Percentiles rank a stretch among this genome's conserved stretches.
Evolutionary conservation across 2,888 invertebrate genomes (phyloP).

Genomic region (Idaea biselata): DNA sequence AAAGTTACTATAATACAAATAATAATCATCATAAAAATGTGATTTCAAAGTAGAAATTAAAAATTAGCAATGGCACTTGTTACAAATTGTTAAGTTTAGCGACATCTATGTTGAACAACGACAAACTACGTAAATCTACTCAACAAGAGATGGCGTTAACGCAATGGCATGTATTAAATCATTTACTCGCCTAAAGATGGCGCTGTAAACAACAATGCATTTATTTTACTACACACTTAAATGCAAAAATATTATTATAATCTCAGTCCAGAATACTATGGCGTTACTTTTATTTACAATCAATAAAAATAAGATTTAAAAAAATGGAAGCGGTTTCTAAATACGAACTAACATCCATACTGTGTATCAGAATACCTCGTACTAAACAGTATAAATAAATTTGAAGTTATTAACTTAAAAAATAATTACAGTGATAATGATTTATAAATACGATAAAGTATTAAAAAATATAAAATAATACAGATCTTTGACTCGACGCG

Average conservation of each 20-base stretch:
- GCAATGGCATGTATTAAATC: conserved; percentile 10
- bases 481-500: conserved; percentile 79
- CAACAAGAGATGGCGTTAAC: conserved; percentile 30
- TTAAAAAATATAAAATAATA: conserved; percentile 80
- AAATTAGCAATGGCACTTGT: conserved; percentile 26
- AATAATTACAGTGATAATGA: conserved; percentile 41
- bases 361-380: conserved; percentile 76
- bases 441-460: conserved; percentile 70
- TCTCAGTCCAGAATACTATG: conserved; percentile 74
- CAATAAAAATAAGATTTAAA: conserved; percentile 45
- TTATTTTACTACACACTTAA: conserved; percentile 58
- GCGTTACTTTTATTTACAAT: conserved; percentile 58
- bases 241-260: conserved; percentile 64
- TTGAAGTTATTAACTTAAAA: conserved; percentile 49
- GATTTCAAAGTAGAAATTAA: conserved; percentile 9
- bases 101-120: conserved; percentile 17
- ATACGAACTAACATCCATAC: conserved; percentile 64
- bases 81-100: conserved; percentile 17
- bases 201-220: conserved; percentile 41
- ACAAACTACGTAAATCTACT: conserved; percentile 21
- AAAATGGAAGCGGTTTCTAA: conserved; percentile 59
- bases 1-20: not conserved
- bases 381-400: conserved; percentile 74
- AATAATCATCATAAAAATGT: conserved; percentile 9
- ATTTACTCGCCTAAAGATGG: conserved; percentile 49